Base-by-base conservation (phyloP, 2,113 vertebrate species). In the Gulo gulo region DNA sequence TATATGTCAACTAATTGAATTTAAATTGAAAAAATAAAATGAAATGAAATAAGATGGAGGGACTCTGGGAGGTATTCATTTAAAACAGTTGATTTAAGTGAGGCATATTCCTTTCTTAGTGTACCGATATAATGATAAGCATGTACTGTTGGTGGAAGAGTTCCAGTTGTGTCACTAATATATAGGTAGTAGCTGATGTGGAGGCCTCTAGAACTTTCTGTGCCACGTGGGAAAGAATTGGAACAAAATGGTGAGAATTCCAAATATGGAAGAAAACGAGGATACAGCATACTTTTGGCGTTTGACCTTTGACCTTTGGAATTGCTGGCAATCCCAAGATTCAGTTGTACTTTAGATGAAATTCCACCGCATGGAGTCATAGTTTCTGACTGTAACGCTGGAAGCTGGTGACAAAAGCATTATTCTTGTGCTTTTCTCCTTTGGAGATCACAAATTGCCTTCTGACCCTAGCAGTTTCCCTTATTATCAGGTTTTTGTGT, bases 281-380 rank as follows among this genome's bases (percentile, higher is more conserved):
- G 74, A 84, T 69, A 74, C 42, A 87, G 29, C 79, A 67, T 74
- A 42, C 74, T 95, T 94, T 81, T 47, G 34, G 90, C 90, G 80
- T 90, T 84, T 96, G 94, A 81, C 84, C 88, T 92, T 84, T 97
- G 94, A 59, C 91, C 88, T 97, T 95, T 87, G 92, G 36, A 82
- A 96, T 90, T 78, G 52, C 82, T 95, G 94, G 84, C 47, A 91
- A 31, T 92, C 73, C 92, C 74, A 67, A 87, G 88, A 95, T 59
- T 89, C 67, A 61, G 73, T 88, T 93, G 79, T 4, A 74, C 63
- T 59, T 86, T 59, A 57, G 55, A 90, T 89, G 61, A 88, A 36
- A 93, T 97, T 96, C 94, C 57, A 67, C 39, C 47, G 26, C n/a
- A 2, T n/a, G 29, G 42, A 95, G 76, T 92, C 93, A 92, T 82